Evolutionary conservation across 2,888 invertebrate species (phyloP).

Genomic region (Cetonia aurata): DNA sequence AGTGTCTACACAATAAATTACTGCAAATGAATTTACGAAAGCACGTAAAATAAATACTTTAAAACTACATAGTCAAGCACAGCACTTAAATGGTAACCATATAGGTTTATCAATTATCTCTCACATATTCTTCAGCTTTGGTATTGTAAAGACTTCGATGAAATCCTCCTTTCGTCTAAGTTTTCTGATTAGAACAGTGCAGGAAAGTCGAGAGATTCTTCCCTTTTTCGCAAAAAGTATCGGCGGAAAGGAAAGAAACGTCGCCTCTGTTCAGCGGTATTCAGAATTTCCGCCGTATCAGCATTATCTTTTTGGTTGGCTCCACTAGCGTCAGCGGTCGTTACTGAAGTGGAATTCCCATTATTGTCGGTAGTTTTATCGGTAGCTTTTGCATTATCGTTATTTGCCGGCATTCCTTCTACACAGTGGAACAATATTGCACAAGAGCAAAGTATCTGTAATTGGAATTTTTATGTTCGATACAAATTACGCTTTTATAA

Average conservation of each 20-base stretch:
- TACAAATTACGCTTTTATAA: no score
- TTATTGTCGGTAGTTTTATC: neutral
- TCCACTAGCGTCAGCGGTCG: neutral
- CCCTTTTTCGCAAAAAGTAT: slow-evolving; percentile 1
- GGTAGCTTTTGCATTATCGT: neutral
- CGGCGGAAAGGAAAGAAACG: slow-evolving; percentile 4
- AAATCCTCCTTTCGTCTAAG: neutral
- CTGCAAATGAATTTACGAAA: no score
- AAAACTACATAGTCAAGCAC: no score
- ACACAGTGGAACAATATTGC: neutral
- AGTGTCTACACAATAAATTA: no score
- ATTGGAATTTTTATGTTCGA: neutral
- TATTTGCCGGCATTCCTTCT: slow-evolving; percentile 4
- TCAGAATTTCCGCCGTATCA: slow-evolving; percentile 3
- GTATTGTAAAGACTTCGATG: neutral
- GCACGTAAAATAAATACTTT: no score
- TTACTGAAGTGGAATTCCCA: neutral
- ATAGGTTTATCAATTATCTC: no score
- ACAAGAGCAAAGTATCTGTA: slow-evolving; percentile 1
- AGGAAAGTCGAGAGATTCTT: slow-evolving; percentile 12
- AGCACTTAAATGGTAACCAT: no score
- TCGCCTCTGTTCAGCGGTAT: slow-evolving; percentile 23
- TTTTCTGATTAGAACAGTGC: slow-evolving; percentile 16
- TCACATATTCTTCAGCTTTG: neutral
- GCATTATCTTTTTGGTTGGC: neutral